phyloP scores from a whole-genome alignment of 2,888 invertebrate genomes.

The Drosophila cracens region DNA sequence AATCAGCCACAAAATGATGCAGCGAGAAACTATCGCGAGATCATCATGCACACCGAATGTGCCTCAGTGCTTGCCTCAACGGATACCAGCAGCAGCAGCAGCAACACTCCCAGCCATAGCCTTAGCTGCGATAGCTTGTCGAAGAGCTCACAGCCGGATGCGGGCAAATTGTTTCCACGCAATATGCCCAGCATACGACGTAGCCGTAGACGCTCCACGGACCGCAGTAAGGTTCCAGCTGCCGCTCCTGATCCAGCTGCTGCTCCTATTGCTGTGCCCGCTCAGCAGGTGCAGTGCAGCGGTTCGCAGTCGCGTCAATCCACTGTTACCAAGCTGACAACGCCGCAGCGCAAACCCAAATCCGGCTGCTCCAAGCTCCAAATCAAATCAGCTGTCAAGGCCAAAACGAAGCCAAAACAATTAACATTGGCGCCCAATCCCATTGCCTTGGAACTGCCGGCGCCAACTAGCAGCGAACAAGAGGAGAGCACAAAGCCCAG shows the following conservation, averaged over 20 bases:
- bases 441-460: conserved; percentile 68
- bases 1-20: conserved; percentile 88
- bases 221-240: conserved; percentile 40
- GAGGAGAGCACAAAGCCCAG: conserved; percentile 30
- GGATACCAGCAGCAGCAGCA: conserved; percentile 36
- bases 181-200: conserved; percentile 84
- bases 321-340: conserved; percentile 72
- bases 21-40: conserved; percentile 91
- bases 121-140: conserved; percentile 69
- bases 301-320: conserved; percentile 66
- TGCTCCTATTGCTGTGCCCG: conserved; percentile 29
- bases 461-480: conserved; percentile 10
- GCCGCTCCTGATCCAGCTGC: conserved; percentile 5
- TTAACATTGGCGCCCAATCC: conserved; percentile 71
- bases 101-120: conserved; percentile 37
- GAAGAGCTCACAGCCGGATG: conserved; percentile 76
- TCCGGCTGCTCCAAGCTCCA: conserved; percentile 73
- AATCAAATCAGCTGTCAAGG: conserved; percentile 55
- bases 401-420: conserved; percentile 70
- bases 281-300: conserved; percentile 39
- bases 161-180: conserved; percentile 82
- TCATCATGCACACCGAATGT: conserved; percentile 60
- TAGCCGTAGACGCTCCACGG: conserved; percentile 71
- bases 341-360: conserved; percentile 61
- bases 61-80: conserved; percentile 58